Evolutionary conservation across 2,113 vertebrate genomes (phyloP).

Genomic region (Chiloscyllium plagiosum): DNA sequence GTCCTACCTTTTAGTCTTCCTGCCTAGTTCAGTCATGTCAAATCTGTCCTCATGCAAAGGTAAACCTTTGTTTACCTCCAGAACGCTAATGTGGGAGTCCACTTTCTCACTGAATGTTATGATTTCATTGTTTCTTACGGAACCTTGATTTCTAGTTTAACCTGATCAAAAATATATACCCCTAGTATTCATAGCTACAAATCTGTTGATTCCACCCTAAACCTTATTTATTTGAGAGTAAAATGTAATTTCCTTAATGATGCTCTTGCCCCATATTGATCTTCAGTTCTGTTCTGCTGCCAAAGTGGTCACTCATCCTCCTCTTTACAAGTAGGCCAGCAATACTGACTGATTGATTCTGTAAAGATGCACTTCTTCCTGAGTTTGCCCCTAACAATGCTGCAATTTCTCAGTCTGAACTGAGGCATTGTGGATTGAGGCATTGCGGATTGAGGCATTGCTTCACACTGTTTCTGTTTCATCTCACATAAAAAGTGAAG

Average conservation of each 20-base stretch:
- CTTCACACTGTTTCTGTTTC: not conserved
- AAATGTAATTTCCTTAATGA: not conserved
- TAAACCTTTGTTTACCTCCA: no score
- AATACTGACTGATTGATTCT: not conserved
- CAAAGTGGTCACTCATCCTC: not conserved
- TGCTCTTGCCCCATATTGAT: not conserved
- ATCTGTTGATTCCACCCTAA: not conserved
- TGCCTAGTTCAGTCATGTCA: no score
- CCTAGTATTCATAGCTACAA: not conserved
- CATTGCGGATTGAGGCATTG: not conserved
- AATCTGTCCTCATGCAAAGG: no score
- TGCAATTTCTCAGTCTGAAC: not conserved
- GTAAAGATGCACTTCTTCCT: not conserved
- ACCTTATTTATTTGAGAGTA: not conserved
- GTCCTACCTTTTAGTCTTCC: no score
- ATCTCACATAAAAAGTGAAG: not conserved
- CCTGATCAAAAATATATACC: not conserved
- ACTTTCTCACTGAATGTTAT: no score
- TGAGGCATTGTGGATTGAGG: not conserved
- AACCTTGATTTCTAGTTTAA: not conserved
- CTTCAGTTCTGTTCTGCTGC: not conserved
- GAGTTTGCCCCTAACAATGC: not conserved
- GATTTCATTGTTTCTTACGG: no score
- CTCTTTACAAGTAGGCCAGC: not conserved
- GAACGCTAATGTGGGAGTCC: no score